Evolutionary conservation across 2,113 vertebrate genomes (phyloP).

Genomic region (Lagenorhynchus albirostris): DNA sequence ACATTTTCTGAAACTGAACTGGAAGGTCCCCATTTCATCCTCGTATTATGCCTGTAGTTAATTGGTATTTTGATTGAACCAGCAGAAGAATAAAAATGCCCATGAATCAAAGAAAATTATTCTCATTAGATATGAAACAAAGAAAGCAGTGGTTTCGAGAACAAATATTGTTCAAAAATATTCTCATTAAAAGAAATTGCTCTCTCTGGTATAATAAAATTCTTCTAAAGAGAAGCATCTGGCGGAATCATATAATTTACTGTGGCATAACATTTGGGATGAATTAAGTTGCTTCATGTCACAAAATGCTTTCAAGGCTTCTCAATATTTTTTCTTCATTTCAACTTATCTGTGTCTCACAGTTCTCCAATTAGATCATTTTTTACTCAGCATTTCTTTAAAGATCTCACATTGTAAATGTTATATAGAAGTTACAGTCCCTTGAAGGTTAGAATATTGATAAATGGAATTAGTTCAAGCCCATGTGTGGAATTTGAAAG

Average conservation of each 20-base stretch:
- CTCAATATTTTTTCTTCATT: conserved; percentile 66
- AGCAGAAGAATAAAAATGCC: conserved; percentile 71
- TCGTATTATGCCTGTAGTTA: conserved; percentile 69
- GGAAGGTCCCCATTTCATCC: conserved; percentile 41
- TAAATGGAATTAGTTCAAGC: neutral
- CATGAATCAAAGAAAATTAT: conserved; percentile 81
- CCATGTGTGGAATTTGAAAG: neutral
- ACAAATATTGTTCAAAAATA: conserved; percentile 81
- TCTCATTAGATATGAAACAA: conserved; percentile 78
- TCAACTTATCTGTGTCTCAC: conserved; percentile 59
- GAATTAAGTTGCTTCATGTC: conserved; percentile 76
- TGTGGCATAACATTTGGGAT: conserved; percentile 76
- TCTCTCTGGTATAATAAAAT: conserved; percentile 78
- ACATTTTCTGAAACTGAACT: conserved; percentile 40
- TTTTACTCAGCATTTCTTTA: conserved; percentile 59
- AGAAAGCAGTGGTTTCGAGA: conserved; percentile 76
- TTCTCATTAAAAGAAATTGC: conserved; percentile 81
- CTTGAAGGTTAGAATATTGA: conserved; percentile 31
- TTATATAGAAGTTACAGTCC: neutral
- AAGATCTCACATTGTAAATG: conserved; percentile 31
- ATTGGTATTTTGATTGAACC: conserved; percentile 79
- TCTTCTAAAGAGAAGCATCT: conserved; percentile 81
- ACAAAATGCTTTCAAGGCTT: conserved; percentile 70
- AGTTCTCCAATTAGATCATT: conserved; percentile 58
- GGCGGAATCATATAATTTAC: conserved; percentile 76